A percentile compares a stretch with the other conserved stretches of the same genome.
These are phyloP conservation scores for Paedocypris sp. DNA, from an alignment of 2,113 vertebrate genomes.

Conservation along the genomic window DNA sequence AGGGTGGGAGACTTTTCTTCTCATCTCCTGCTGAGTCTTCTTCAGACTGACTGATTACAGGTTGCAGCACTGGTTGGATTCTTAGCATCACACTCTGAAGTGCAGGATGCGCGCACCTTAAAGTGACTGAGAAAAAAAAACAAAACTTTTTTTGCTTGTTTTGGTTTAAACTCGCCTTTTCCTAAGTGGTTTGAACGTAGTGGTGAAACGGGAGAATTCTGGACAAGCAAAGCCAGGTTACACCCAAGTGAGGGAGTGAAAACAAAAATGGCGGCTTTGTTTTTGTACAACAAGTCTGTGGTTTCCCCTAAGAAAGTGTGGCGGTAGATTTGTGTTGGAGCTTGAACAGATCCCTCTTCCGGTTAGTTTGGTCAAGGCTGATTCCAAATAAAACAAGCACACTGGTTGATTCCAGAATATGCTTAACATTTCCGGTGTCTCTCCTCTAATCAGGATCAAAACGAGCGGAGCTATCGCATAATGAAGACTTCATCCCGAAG, in stretches of 20 bases:
- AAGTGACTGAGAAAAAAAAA: conserved; percentile 2
- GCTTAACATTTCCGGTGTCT: not conserved
- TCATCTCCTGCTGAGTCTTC: conserved; percentile 15
- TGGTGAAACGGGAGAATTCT: conserved; percentile 14
- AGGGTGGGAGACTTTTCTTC: not conserved
- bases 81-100: not conserved
- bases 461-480: conserved; percentile 89
- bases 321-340: conserved; percentile 9
- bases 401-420: not conserved
- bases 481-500: conserved; percentile 80
- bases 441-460: conserved; percentile 76
- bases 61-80: conserved; percentile 18
- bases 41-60: conserved; percentile 25
- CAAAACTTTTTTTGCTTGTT: conserved; percentile 14
- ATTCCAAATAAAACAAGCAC: conserved; percentile 7
- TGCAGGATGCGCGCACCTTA: conserved; percentile 17
- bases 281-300: conserved; percentile 11
- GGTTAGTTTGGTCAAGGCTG: conserved; percentile 1
- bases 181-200: conserved; percentile 19
- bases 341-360: not conserved
- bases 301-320: conserved; percentile 22
- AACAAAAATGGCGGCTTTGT: conserved; percentile 14
- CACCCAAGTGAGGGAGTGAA: conserved; percentile 10
- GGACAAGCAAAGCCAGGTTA: conserved; percentile 23
- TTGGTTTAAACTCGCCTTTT: conserved; percentile 5